Conservation (phyloP, 2,888 invertebrate species). For the Parnassius mnemosyne region DNA sequence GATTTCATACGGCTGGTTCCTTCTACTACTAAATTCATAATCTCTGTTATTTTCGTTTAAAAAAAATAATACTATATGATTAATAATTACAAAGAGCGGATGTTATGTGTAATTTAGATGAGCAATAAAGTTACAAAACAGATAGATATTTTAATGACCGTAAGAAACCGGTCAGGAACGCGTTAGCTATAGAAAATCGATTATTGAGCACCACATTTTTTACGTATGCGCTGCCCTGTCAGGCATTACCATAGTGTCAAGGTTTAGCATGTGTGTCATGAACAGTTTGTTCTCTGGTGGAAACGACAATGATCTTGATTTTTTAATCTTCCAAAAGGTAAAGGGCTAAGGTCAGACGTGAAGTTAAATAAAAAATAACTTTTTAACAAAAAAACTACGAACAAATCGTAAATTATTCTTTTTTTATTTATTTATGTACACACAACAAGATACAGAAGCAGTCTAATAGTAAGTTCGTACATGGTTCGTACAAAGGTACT, state of each 20-base stretch:
- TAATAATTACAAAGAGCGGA: not conserved
- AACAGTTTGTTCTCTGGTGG: constrained; percentile 1
- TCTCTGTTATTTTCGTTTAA: too few species aligned
- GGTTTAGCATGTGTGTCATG: constrained; percentile 26
- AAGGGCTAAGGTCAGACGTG: constrained; percentile 6
- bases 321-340: constrained; percentile 21
- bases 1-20: too few species aligned
- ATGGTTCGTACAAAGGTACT: too few species aligned
- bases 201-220: constrained; percentile 16
- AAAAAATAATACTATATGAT: too few species aligned
- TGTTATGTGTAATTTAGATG: constrained; percentile 15
- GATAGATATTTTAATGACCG: constrained; percentile 24
- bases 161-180: constrained; percentile 22
- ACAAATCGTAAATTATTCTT: too few species aligned
- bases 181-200: constrained; percentile 25
- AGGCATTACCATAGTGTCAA: constrained; percentile 28
- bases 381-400: too few species aligned
- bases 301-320: constrained; percentile 24
- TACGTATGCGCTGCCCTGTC: constrained; percentile 15
- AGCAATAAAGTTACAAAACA: constrained; percentile 17
- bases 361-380: not conserved
- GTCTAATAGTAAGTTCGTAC: too few species aligned
- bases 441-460: too few species aligned
- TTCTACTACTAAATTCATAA: too few species aligned
- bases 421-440: too few species aligned